Evolutionary conservation across 2,888 invertebrate genomes (phyloP), one percentile per base, ranked within the genome.

Genomic region (Pyralis farinalis): DNA sequence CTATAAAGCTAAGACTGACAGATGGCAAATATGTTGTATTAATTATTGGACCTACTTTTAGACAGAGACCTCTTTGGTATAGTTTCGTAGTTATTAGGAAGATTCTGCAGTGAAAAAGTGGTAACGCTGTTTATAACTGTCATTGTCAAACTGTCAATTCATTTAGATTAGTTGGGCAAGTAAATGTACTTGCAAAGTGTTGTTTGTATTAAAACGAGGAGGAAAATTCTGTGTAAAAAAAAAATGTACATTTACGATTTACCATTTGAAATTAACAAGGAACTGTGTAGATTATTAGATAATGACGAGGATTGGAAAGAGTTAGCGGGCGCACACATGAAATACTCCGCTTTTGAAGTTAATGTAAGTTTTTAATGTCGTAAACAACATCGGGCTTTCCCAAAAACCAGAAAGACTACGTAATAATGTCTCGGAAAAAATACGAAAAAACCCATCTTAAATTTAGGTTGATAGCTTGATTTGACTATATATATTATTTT

Each of bases 301-400:
- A 91, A 92, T 50, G 92, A 94, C 63, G 92, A 94, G 53, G 91
- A 92, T 56, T 97, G 97, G 97, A 92, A 93, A 65, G 93, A 94
- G 59, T 78, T 97, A 46, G 97, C 93, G 21, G 91, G 91, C 43
- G 81, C 83, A 43, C 74, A 87, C 44, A 95, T 95, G 93, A 85
- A 92, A 42, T 94, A 93, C 62, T 90, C 91, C 44, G 83, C 91
- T 1, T 82, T 85, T 37, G 90, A 91, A 20, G 86, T 94, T 21
- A 89, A 90, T 52, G 91, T 91, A 71, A 81, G 85, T 77, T 49
- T 34, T 20, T 25, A n/a, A n/a, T n/a, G 11, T 32, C 38, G 16
- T 43, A 28, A 42, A 42, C 37, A 46, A 34, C 35, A 43, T 56
- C 54, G 57, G 74, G 71, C 48, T 64, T 78, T 73, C 63, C 72